Base-by-base conservation (phyloP, 23 tunicate species). In the Trididemnum nubilum region DNA sequence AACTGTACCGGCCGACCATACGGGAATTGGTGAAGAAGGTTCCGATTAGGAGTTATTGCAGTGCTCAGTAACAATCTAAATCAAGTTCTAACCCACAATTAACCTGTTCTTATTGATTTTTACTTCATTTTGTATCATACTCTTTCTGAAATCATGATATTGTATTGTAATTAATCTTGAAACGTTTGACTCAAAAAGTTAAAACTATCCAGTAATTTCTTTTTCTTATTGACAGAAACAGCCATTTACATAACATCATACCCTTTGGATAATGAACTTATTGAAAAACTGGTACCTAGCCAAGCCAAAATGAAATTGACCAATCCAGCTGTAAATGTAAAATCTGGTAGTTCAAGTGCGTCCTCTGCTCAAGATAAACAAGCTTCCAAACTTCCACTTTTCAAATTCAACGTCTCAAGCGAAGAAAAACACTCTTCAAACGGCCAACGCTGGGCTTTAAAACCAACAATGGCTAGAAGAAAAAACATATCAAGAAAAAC, bases 231-330 rank as follows among this genome's bases (percentile, higher is more conserved):
- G 54, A 44, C 54, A 44, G 54, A 44, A 15, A 9, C 9, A 44
- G 86, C 86, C 23, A 51, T 36, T 18, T 71, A 70, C 51, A 64
- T 82, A 51, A 25, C 86, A 7, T 70, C 86, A 0, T 71, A 52
- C 69, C 12, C 54, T 7, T 15, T 44, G 54, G 15, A 44, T 44
- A 15, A 44, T 44, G 9, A 9, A 15, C 54, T 15, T 44, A 15
- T 15, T 44, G 12, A 44, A 44, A 44, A 9, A 7, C 15, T 44
- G 15, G 15, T 44, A 7, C 54, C 54, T 9, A 7, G 15, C 54
- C 9, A 44, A 15, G 21, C 37, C 29, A 44, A 44, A 44, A 44
- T 7, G 54, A 9, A 7, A 44, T 7, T 44, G 12, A 9, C 9
- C 9, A 44, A 15, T 15, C 54, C 12, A 9, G 12, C 15, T 44